Evolutionary conservation across 2,113 vertebrate species (phyloP).

Genomic region (Isurus oxyrinchus): DNA sequence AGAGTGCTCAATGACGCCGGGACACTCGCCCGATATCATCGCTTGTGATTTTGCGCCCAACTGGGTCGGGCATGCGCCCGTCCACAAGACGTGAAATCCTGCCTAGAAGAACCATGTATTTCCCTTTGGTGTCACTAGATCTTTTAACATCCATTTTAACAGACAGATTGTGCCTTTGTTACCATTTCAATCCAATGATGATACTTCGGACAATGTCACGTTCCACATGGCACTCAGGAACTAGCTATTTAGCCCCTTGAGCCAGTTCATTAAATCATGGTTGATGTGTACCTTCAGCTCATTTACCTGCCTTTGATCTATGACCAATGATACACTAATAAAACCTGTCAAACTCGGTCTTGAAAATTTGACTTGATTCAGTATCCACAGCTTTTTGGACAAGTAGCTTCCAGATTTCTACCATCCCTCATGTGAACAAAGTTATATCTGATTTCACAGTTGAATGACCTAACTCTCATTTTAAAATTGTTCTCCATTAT

Average conservation of each 20-base stretch:
- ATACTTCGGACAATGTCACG: background rate
- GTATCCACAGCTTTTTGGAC: background rate
- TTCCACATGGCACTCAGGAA: background rate
- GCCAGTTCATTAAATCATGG: background rate
- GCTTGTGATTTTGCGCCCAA: too few species aligned
- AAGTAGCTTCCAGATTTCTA: background rate
- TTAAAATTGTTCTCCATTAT: too few species aligned
- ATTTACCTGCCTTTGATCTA: background rate
- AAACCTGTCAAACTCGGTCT: background rate
- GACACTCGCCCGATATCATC: too few species aligned
- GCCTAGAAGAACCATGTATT: background rate
- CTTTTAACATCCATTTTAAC: background rate
- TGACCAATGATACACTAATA: background rate
- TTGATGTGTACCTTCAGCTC: background rate
- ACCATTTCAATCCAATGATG: background rate
- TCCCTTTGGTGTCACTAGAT: background rate
- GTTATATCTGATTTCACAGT: too few species aligned
- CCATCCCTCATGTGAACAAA: too few species aligned
- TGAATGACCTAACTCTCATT: too few species aligned
- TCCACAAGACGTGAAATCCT: too few species aligned
- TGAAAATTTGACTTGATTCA: background rate
- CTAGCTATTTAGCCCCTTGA: background rate
- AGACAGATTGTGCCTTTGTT: background rate
- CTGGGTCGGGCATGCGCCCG: too few species aligned
- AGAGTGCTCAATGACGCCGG: too few species aligned